Conservation (phyloP, 2,113 vertebrate species). For the Brienomyrus longianalis region DNA sequence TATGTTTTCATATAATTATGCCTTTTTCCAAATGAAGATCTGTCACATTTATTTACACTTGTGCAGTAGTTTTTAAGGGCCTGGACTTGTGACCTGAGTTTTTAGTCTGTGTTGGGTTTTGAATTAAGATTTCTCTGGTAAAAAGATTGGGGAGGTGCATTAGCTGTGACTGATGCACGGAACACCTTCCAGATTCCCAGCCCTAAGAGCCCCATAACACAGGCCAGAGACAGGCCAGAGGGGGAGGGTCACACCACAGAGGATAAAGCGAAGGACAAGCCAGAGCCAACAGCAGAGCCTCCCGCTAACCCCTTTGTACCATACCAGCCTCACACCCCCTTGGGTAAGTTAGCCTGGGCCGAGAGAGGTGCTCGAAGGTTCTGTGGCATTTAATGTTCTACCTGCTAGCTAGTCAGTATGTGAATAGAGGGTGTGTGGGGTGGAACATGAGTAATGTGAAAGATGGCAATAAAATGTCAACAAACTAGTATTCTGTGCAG, state of each 20-base stretch:
- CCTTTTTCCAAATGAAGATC: not conserved
- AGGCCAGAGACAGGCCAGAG: not conserved
- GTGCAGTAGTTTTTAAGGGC: not conserved
- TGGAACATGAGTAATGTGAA: conserved; percentile 19
- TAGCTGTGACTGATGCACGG: not conserved
- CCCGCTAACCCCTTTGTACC: not conserved
- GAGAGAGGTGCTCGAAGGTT: not conserved
- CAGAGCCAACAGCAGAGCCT: not conserved
- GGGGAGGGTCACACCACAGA: not conserved
- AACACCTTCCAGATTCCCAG: not conserved
- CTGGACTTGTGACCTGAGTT: not conserved
- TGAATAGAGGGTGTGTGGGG: conserved; percentile 30
- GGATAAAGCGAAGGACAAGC: not conserved
- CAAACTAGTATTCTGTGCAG: conserved; percentile 19
- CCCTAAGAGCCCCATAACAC: not conserved
- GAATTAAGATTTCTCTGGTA: not conserved
- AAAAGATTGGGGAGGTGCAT: not conserved
- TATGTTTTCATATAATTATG: not conserved
- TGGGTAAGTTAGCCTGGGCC: not conserved
- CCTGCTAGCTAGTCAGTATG: not conserved
- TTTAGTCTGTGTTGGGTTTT: not conserved
- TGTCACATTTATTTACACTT: not conserved
- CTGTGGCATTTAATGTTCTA: not conserved
- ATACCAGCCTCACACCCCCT: not conserved
- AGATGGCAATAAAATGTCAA: not conserved